These are phyloP conservation scores for Diplodus puntazzo DNA, from an alignment of 2,797 vertebrate species.

Conservation along the genomic window DNA sequence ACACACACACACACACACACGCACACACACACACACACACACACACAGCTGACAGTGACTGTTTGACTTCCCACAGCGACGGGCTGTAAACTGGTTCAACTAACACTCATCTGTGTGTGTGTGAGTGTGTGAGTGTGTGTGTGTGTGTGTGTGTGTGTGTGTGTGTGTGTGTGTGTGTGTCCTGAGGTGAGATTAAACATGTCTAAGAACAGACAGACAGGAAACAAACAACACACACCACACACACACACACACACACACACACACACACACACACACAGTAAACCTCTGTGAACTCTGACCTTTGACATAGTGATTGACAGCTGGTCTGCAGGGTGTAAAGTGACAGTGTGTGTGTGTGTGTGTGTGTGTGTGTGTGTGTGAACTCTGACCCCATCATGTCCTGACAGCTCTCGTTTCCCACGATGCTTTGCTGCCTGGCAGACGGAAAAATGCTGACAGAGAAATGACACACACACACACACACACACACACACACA, in stretches of 20 bases:
- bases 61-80: slow-evolving; percentile 23
- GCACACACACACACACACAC: too few species aligned
- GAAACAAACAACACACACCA: slow-evolving; percentile 26
- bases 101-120: not conserved
- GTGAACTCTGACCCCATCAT: slow-evolving; percentile 58
- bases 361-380: not conserved
- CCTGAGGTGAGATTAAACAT: slow-evolving; percentile 3
- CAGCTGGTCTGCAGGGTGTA: slow-evolving; percentile 50
- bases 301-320: slow-evolving; percentile 44
- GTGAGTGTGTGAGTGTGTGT: too few species aligned
- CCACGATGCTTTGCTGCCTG: slow-evolving; percentile 28
- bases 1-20: slow-evolving; percentile 10
- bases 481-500: not conserved
- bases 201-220: slow-evolving; percentile 12
- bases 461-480: slow-evolving; percentile 1
- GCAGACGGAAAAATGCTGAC: slow-evolving; percentile 37
- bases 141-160: not conserved
- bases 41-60: slow-evolving; percentile 7
- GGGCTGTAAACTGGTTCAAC: slow-evolving; percentile 1
- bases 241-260: slow-evolving; percentile 14
- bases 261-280: slow-evolving; percentile 26
- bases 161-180: slow-evolving; percentile 17
- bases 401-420: slow-evolving; percentile 49
- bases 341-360: slow-evolving; percentile 36
- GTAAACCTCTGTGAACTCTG: slow-evolving; percentile 37